Evolutionary conservation across 35 echinoderm and acorn worm genomes (phyloP).

Genomic region (Apostichopus parvimensis): DNA sequence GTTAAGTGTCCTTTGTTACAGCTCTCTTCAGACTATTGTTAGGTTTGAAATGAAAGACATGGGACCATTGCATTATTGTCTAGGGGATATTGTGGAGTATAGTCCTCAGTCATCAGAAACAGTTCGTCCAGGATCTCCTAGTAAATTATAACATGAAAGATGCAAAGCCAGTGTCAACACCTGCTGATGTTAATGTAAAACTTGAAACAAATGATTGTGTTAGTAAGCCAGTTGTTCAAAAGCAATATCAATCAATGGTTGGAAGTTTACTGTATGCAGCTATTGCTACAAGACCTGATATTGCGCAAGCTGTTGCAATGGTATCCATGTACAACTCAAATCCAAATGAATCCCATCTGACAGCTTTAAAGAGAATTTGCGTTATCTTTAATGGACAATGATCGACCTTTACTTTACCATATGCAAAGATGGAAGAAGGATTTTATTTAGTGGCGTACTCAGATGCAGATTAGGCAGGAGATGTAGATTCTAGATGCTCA

Average conservation of each 20-base stretch:
- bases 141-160: background rate
- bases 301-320: conserved; percentile 1
- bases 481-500: background rate
- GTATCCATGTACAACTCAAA: conserved; percentile 5
- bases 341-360: background rate
- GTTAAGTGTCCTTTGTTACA: no score
- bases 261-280: conserved; percentile 9
- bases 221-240: background rate
- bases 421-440: background rate
- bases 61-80: no score
- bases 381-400: background rate
- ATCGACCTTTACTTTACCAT: background rate
- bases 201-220: background rate
- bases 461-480: conserved; percentile 8
- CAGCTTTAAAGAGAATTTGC: background rate
- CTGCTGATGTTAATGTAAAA: background rate
- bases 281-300: conserved; percentile 24
- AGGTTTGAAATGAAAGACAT: no score
- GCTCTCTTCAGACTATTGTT: no score
- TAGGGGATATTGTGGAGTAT: no score
- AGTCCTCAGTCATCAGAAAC: no score
- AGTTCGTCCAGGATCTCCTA: background rate
- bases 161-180: conserved; percentile 8
- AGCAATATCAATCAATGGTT: background rate
- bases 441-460: background rate